Evolutionary conservation across 2,113 vertebrate genomes (phyloP).

Genomic region (Amblyornis subalaris): DNA sequence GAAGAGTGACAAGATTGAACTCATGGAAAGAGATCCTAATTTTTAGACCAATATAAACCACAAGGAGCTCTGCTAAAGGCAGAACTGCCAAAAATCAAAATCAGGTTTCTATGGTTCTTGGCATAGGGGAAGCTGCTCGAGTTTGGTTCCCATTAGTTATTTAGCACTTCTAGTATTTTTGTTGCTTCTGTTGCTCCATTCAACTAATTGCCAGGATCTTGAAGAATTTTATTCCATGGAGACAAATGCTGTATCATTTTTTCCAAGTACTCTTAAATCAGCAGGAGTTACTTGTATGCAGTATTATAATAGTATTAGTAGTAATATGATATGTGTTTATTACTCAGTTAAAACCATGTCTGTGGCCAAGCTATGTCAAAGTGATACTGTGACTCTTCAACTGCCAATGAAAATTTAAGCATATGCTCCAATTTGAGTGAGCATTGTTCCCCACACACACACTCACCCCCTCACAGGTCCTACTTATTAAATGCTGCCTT

Average conservation of each 20-base stretch:
- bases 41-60: background rate
- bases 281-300: background rate
- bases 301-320: background rate
- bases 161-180: conserved; percentile 18
- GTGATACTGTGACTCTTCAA: background rate
- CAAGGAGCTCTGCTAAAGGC: background rate
- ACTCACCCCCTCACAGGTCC: background rate
- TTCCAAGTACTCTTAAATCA: conserved; percentile 38
- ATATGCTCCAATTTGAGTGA: background rate
- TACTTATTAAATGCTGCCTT: background rate
- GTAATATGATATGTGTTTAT: background rate
- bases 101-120: background rate
- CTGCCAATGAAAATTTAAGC: background rate
- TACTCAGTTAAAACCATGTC: background rate
- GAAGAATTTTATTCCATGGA: background rate
- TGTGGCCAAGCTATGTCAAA: background rate
- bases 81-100: background rate
- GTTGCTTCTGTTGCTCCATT: conserved; percentile 40
- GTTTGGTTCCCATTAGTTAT: conserved; percentile 18
- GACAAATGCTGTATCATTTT: conserved; percentile 5
- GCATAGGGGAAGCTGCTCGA: background rate
- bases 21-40: background rate
- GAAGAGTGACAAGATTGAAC: background rate
- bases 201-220: conserved; percentile 23
- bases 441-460: background rate